These are phyloP conservation scores for Bathynomus jamesi DNA, from an alignment of 1,140 invertebrate species.

Conservation along the genomic window DNA sequence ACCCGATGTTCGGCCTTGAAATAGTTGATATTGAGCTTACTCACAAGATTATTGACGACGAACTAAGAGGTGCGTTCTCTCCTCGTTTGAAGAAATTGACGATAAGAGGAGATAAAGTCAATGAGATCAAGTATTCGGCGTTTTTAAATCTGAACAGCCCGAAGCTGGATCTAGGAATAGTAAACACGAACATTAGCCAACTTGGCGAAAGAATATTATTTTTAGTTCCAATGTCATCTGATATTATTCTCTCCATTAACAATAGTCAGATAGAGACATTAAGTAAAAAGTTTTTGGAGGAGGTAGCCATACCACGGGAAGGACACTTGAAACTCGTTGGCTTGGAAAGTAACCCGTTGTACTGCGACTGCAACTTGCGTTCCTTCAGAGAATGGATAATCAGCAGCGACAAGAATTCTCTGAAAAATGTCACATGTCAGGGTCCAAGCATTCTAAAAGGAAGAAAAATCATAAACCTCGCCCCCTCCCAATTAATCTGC, in stretches of 20 bases:
- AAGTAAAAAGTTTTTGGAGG: conserved; percentile 63
- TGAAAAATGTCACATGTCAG: conserved; percentile 48
- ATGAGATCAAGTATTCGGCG: conserved; percentile 69
- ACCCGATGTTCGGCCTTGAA: conserved; percentile 44
- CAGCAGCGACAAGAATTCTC: conserved; percentile 32
- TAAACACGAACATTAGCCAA: conserved; percentile 66
- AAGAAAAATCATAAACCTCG: conserved; percentile 60
- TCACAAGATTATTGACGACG: conserved; percentile 69
- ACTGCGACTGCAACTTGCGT: conserved; percentile 73
- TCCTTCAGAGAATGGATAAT: conserved; percentile 68
- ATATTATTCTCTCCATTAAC: conserved; percentile 65
- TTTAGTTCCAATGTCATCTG: conserved; percentile 76
- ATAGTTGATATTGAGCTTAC: conserved; percentile 75
- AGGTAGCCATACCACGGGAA: conserved; percentile 63
- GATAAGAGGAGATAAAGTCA: conserved; percentile 64
- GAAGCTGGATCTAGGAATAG: conserved; percentile 59
- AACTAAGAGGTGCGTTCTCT: conserved; percentile 66
- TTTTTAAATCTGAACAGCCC: conserved; percentile 61
- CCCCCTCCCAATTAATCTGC: conserved; percentile 68
- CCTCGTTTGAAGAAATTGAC: conserved; percentile 65
- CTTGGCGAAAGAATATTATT: conserved; percentile 73
- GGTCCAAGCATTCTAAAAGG: conserved; percentile 60
- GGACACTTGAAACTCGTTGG: conserved; percentile 63
- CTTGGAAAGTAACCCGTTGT: conserved; percentile 64
- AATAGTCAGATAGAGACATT: conserved; percentile 66